phyloP scores from a whole-genome alignment of 2,113 vertebrate genomes.

The Hyla sarda region DNA sequence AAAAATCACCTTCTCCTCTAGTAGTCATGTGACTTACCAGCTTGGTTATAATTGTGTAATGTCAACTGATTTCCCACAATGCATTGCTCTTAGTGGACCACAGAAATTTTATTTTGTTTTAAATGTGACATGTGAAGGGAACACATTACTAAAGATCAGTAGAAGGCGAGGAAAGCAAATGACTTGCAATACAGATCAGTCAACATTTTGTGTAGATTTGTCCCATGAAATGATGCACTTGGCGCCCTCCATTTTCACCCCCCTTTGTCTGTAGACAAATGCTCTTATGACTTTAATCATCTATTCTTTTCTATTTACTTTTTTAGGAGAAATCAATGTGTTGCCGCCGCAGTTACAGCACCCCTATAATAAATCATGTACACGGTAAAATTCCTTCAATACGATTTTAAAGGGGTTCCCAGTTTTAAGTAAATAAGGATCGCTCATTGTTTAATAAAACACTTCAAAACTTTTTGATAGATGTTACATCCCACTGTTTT shows the following conservation, averaged over 20 bases:
- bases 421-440: background rate
- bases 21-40: background rate
- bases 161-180: background rate
- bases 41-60: too few species aligned
- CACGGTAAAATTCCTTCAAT: background rate
- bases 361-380: too few species aligned
- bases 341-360: too few species aligned
- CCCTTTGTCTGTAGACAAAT: background rate
- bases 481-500: background rate
- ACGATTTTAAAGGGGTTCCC: background rate
- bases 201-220: background rate
- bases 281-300: background rate
- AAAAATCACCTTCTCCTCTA: background rate
- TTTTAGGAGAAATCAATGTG: background rate
- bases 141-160: background rate
- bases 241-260: background rate
- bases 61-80: too few species aligned
- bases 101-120: background rate
- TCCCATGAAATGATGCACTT: background rate
- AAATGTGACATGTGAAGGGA: background rate
- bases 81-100: too few species aligned
- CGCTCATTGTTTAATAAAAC: background rate
- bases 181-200: too few species aligned
- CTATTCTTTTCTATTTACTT: background rate
- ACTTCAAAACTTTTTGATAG: background rate